phyloP scores from a whole-genome alignment of 2,888 invertebrate genomes.

The Lamellibrachia columna region DNA sequence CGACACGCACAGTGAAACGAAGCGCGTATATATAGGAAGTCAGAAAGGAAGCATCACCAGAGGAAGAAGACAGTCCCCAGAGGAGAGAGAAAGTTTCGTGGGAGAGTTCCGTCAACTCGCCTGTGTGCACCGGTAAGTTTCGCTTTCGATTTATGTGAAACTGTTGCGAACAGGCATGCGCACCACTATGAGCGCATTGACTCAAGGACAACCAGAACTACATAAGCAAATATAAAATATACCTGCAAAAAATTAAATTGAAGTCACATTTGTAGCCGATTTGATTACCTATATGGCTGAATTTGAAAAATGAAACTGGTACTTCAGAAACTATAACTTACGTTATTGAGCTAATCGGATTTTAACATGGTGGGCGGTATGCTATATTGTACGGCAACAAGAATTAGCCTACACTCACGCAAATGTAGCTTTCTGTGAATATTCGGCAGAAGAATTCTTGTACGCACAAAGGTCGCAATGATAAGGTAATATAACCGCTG shows the following conservation, averaged over 20 bases:
- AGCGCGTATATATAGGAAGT: constrained; percentile 3
- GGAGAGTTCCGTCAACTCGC: neutral
- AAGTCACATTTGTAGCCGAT: neutral
- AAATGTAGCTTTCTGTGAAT: too few species aligned
- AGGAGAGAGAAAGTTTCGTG: neutral
- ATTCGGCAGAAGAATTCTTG: too few species aligned
- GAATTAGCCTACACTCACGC: too few species aligned
- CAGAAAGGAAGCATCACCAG: neutral
- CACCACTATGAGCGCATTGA: neutral
- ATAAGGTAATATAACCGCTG: too few species aligned
- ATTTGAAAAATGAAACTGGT: neutral
- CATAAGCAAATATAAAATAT: neutral
- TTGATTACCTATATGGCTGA: neutral
- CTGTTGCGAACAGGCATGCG: neutral
- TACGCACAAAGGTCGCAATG: too few species aligned
- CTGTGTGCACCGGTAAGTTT: neutral
- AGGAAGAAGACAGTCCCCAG: neutral
- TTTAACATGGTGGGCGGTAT: too few species aligned
- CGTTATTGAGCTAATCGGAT: too few species aligned
- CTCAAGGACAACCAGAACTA: neutral
- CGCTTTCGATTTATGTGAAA: neutral
- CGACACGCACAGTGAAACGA: neutral
- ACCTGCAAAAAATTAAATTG: neutral
- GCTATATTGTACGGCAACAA: too few species aligned
- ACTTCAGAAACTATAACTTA: neutral